Evolutionary conservation across 2,888 invertebrate species (phyloP), one percentile per base, ranked within the genome.

Genomic region (Orgyia antiqua): DNA sequence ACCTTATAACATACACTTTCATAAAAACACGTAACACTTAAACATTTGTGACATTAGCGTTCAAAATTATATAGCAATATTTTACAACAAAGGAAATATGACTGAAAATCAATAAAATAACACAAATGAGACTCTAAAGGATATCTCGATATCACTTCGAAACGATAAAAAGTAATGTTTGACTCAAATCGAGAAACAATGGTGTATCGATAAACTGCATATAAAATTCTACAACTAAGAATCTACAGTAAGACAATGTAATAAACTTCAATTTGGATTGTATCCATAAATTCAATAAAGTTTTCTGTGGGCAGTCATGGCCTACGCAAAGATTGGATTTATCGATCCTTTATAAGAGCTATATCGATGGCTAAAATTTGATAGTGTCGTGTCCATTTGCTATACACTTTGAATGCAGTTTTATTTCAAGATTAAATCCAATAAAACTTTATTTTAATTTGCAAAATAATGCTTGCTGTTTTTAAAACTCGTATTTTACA

Each of bases 141-240:
- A 68, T 68, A 68, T 67, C 65, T 52, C 51, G 58, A 59, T 64
- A 66, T 59, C 53, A 62, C 68, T 63, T 58, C 44, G 49, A 50
- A 50, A 51, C 70, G 58, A 74, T 75, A 75, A 75, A 76, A 76
- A 66, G 69, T 72, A 70, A 75, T 68, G 72, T 68, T 68, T 61
- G 52, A 56, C 49, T 58, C 65, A 67, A 59, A 70, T 72, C 65
- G 67, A 61, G 72, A 70, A 73, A 75, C 74, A 74, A 75, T 74
- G 62, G 68, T 58, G 56, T 59, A 45, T 54, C 44, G 51, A 50
- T 50, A 54, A 57, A 58, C 58, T 61, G 58, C 53, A 57, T 39
- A 24, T 7, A 12, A 10, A 12, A 19, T 15, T 4, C 1, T 0
- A 7, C 31, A 42, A 2, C 10, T n/a, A 1, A 41, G 29, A 30